Base-by-base conservation (phyloP, 30 jellyfish, hydroid and myxozoan genomes). In the Rhopilema esculentum region DNA sequence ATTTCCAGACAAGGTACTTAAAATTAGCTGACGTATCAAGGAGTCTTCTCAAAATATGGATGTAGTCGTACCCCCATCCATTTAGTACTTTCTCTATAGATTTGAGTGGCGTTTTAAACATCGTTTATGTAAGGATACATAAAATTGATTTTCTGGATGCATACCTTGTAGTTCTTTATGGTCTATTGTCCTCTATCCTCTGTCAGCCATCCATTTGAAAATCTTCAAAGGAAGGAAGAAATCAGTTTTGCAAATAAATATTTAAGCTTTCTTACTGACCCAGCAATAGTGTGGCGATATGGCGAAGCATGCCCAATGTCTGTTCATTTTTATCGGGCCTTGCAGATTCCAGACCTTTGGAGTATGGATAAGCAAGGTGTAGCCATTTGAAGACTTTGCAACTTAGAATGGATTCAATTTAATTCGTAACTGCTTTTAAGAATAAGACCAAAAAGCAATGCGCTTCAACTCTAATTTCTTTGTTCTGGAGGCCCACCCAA, bases 401-500 rank as follows among this genome's bases (percentile, higher is more conserved):
- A 29, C 48, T 22, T 22, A 19, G 52, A 65, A 19, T n/a, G 79
- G 88, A 78, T 57, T 61, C 28, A 26, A 31, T 22, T 27, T 48
- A 49, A 24, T 62, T 78, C 77, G 27, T 29, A 64, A 63, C 63
- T 16, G 33, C 33, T 49, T 31, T 67, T 29, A 16, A 67, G 15
- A 8, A 15, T 73, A 73, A 73, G 50, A 17, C 84, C 84, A 31
- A 73, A 73, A 73, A 73, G 84, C 27, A 73, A 68, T 73, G 69
- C 84, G 84, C 69, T 31, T 40, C 57, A 40, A 12, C 57, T 12
- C 57, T 40, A 12, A 12, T 12, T 40, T 6, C 57, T 40, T 40
- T 12, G 57, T 40, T 21, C 18, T n/a, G 53, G 8, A 29, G 40
- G 84, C 84, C 84, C 84, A 73, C 84, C 84, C 84, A 73, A 40